Conservation (phyloP, 1,140 invertebrate species). For the Delia radicum region DNA sequence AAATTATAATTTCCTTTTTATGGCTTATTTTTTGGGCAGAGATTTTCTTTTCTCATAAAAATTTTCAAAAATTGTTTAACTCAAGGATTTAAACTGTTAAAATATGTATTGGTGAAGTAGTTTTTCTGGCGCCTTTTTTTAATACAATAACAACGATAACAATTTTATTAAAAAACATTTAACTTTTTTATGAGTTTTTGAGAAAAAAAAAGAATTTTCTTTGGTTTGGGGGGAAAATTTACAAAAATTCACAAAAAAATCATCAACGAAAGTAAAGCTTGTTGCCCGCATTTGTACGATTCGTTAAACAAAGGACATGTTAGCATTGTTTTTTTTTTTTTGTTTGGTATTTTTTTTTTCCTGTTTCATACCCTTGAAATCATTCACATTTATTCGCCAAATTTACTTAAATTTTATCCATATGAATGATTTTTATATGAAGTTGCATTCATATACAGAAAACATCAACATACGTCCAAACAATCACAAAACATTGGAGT, state of each 20-base stretch:
- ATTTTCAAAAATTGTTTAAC: background rate
- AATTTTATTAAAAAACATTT: conserved; percentile 2
- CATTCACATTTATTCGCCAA: background rate
- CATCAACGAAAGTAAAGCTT: background rate
- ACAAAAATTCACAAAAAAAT: background rate
- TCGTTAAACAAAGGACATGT: conserved; percentile 57
- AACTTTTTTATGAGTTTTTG: conserved; percentile 15
- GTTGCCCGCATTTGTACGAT: conserved; percentile 55
- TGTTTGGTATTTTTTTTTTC: background rate
- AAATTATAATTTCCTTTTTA: background rate
- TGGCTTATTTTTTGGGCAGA: background rate
- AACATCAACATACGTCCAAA: background rate
- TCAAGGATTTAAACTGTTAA: background rate
- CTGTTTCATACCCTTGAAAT: background rate
- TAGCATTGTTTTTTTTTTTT: conserved; percentile 30
- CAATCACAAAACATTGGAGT: background rate
- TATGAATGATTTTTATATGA: conserved; percentile 10
- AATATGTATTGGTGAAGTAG: background rate
- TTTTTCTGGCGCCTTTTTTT: background rate
- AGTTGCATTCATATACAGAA: background rate
- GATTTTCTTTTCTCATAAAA: background rate
- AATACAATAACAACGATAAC: background rate
- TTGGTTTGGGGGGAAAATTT: background rate
- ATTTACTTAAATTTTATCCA: conserved; percentile 18
- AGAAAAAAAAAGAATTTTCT: no score